Conservation (phyloP, 1,140 invertebrate species). For the Rhysida immarginata region DNA sequence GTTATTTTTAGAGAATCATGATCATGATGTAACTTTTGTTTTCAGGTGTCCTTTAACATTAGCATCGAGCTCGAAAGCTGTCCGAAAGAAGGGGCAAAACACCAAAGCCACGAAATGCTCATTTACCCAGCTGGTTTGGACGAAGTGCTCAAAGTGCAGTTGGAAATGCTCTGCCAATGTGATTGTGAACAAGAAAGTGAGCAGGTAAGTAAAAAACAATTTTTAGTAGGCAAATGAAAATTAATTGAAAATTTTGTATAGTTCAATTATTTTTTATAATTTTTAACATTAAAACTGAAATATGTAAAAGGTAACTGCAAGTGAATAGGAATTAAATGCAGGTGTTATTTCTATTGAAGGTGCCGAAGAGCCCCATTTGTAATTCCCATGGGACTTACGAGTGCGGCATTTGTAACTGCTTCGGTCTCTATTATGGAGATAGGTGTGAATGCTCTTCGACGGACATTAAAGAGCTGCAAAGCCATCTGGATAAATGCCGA, state of each 20-base stretch:
- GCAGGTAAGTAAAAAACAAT: too few species aligned
- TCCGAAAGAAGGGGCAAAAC: constrained; percentile 48
- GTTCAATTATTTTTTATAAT: too few species aligned
- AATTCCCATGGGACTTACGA: constrained; percentile 48
- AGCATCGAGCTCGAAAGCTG: constrained; percentile 39
- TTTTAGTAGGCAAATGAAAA: too few species aligned
- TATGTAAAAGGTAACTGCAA: too few species aligned
- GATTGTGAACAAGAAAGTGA: too few species aligned
- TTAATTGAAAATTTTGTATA: too few species aligned
- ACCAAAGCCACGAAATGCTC: constrained; percentile 58
- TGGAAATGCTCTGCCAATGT: constrained; percentile 82
- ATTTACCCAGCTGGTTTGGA: constrained; percentile 88
- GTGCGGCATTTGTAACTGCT: constrained; percentile 80
- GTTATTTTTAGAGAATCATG: background rate
- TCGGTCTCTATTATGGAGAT: constrained; percentile 58
- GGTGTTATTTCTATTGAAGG: too few species aligned
- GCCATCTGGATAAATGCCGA: too few species aligned
- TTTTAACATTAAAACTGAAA: too few species aligned
- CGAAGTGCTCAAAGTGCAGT: constrained; percentile 63
- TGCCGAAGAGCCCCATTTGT: constrained; percentile 32
- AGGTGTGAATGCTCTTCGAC: constrained; percentile 82
- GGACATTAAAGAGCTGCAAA: too few species aligned
- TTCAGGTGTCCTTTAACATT: constrained; percentile 5
- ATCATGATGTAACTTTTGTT: background rate
- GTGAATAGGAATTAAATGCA: too few species aligned